Evolutionary conservation across 2,797 vertebrate species (phyloP).

Genomic region (Sebastes iracundus): DNA sequence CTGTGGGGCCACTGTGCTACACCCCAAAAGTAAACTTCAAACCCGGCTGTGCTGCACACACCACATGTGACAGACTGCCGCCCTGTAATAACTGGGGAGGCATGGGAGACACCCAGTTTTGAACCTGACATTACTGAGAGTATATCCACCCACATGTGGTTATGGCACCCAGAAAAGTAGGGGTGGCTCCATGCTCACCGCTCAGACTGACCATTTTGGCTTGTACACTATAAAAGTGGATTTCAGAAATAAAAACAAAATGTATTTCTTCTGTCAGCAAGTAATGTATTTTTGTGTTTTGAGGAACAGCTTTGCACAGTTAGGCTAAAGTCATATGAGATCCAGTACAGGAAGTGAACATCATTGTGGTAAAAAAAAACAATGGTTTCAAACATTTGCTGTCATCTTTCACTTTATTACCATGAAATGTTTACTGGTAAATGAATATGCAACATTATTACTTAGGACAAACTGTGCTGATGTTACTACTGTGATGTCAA

Average conservation of each 20-base stretch:
- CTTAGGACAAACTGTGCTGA: not conserved
- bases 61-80: slow-evolving; percentile 33
- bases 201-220: slow-evolving; percentile 18
- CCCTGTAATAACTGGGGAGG: slow-evolving; percentile 63
- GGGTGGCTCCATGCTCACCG: not conserved
- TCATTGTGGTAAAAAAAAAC: not conserved
- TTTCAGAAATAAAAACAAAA: not conserved
- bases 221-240: not conserved
- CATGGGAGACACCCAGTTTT: slow-evolving; percentile 50
- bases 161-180: slow-evolving; percentile 15
- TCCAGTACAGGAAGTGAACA: not conserved
- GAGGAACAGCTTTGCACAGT: not conserved
- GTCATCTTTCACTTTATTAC: not conserved
- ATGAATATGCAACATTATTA: not conserved
- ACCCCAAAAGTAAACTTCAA: slow-evolving; percentile 76
- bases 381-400: not conserved
- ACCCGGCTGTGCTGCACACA: slow-evolving; percentile 28
- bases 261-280: slow-evolving; percentile 17
- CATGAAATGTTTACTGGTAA: not conserved
- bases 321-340: not conserved
- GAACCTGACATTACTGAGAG: slow-evolving; percentile 60
- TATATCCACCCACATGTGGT: slow-evolving; percentile 60
- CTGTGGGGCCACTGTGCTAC: slow-evolving; percentile 66
- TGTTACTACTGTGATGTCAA: not conserved
- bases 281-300: not conserved